Evolutionary conservation across 2,888 invertebrate species (phyloP).

Genomic region (Torymus tubicola): DNA sequence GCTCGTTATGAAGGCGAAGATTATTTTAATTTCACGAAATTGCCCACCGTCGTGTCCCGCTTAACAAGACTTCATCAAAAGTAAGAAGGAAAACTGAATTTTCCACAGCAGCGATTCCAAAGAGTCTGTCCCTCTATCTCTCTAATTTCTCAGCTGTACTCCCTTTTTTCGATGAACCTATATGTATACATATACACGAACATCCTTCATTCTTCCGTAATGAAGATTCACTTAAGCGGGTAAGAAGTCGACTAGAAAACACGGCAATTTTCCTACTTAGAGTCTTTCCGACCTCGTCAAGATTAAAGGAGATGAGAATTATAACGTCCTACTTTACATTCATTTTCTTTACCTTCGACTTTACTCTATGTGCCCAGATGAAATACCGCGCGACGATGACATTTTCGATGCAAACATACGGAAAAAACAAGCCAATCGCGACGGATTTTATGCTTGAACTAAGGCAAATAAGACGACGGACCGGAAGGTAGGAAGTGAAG

Average conservation of each 20-base stretch:
- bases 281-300: conserved; percentile 2
- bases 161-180: too few relatives aligned
- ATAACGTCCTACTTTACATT: not conserved
- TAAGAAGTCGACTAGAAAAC: conserved; percentile 11
- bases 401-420: not conserved
- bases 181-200: too few relatives aligned
- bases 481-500: too few relatives aligned
- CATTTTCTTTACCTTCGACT: not conserved
- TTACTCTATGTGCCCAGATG: not conserved
- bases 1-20: too few relatives aligned
- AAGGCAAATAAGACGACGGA: conserved; percentile 44
- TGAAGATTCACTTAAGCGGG: conserved; percentile 27
- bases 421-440: conserved; percentile 30
- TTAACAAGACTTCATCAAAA: not conserved
- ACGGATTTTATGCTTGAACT: conserved; percentile 53
- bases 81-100: conserved; percentile 11
- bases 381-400: too few relatives aligned
- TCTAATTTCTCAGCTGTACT: not conserved
- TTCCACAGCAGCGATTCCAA: conserved; percentile 7
- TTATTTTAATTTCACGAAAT: too few relatives aligned
- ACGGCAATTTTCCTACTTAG: conserved; percentile 17
- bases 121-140: not conserved
- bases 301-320: conserved; percentile 21
- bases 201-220: conserved; percentile 18
- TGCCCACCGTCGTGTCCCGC: too few relatives aligned